Base-by-base conservation (phyloP, 2,113 vertebrate species). In the Scophthalmus maximus region DNA sequence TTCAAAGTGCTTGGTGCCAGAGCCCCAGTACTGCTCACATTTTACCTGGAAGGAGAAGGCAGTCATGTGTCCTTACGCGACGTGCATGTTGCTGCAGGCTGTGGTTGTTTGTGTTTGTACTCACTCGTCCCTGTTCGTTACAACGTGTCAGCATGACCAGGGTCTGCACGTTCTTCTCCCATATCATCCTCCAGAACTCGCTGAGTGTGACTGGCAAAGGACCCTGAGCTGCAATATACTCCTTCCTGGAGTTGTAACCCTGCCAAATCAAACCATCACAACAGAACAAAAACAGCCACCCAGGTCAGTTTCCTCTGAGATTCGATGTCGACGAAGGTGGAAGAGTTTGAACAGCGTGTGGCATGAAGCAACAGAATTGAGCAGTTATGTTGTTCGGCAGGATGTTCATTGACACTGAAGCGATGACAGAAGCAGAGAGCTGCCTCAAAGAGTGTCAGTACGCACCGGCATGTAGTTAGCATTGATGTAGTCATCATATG, bases 181-280 rank as follows among this genome's bases (percentile, higher is more conserved):
- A 99, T 81, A 99, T 90, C 97, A 99, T 98, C 65, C 93, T 95
- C 98, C 98, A 99, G 88, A 98, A 99, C 53, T 98, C 97, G 18
- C 91, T 93, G 78, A 97, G 83, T 4, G 97, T 98, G 46, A 85
- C 79, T n/a, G 96, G 93, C 50, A 99, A 83, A 15, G 97, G 97
- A 38, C 98, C 98, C 86, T 99, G 98, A 23, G 96, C 94, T 71
- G 97, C 98, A 83, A 99, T 97, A 62, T 94, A 99, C 17, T 97
- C 96, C 81, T 91, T 97, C 85, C 91, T 95, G 63, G 94, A 96
- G 80, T 92, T 95, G 87, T 95, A 96, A 47, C 97, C 97, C 98
- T 99, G 71, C n/a, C 73, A 61, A 84, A 57, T 23, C 71, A 73
- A 77, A 77, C 65, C 23, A 70, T 4, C 6, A 42, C n/a, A 26